Evolutionary conservation across 2,888 invertebrate species (phyloP).

Genomic region (Acleris holmiana): DNA sequence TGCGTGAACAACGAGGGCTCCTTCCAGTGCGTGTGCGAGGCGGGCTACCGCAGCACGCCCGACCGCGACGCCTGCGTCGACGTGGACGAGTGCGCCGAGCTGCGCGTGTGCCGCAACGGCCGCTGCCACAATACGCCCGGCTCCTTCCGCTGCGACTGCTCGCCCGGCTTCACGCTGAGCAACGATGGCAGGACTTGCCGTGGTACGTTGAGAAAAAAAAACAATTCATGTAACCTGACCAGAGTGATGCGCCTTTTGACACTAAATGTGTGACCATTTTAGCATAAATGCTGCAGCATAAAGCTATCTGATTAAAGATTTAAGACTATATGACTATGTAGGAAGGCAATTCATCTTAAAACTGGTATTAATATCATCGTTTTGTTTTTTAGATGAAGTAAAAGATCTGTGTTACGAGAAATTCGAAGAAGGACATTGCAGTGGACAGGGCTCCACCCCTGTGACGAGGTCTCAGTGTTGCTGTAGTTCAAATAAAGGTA

Average conservation of each 20-base stretch:
- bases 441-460: slow-evolving; percentile 89
- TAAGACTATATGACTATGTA: no score
- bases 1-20: slow-evolving; percentile 94
- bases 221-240: no score
- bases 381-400: slow-evolving; percentile 86
- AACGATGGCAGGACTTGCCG: slow-evolving; percentile 91
- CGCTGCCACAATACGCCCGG: slow-evolving; percentile 92
- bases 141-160: slow-evolving; percentile 91
- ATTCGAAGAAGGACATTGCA: slow-evolving; percentile 90
- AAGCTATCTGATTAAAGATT: no score
- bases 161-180: slow-evolving; percentile 91
- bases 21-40: slow-evolving; percentile 92
- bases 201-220: slow-evolving; percentile 68
- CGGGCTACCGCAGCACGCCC: slow-evolving; percentile 88
- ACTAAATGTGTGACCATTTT: no score
- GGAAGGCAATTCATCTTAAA: no score
- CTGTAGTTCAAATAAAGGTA: slow-evolving; percentile 87
- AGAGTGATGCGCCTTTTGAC: no score
- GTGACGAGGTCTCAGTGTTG: slow-evolving; percentile 95
- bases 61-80: slow-evolving; percentile 73
- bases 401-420: slow-evolving; percentile 92
- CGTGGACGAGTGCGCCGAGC: slow-evolving; percentile 87
- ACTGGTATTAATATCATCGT: background rate
- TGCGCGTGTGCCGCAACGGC: slow-evolving; percentile 91
- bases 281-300: no score